Base-by-base conservation (phyloP, 2,797 vertebrate species). In the Adrianichthys oophorus region DNA sequence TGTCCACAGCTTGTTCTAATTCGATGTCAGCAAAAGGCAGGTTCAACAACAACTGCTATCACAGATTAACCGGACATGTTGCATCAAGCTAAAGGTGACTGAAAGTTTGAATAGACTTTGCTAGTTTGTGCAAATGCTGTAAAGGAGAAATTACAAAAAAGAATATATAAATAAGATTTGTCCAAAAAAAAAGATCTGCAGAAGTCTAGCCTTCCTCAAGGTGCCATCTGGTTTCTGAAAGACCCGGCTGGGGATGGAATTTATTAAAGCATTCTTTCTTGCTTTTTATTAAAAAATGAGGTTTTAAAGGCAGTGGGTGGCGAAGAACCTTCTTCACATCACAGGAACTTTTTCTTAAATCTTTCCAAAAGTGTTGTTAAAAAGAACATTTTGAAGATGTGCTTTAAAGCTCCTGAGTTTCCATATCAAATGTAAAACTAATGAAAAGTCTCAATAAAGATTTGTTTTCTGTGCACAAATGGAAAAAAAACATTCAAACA, bases 151-250 rank as follows among this genome's bases (percentile, higher is more conserved):
- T 32, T 21, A 3, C 2, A 32, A 12, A 32, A 32, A 32, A 10
- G 2, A 10, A 32, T 32, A 1, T 2, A 10, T 8, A 32, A 8
- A 2, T 32, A 8, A 32, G 29, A 32, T 32, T 32, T 32, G 2
- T 32, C 8, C 2, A 32, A 32, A 32, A 2, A 32, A 8, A 32
- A 12, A 26, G 26, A 26, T 41, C 14, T 5, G 3, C 41, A 15
- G 15, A 16, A 15, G 4, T 16, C 41, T 45, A 3, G 7, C 54
- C 68, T 69, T 59, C 51, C 56, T 56, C 2, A 37, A 3, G 10
- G 48, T 62, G 52, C 19, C 26, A 40, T 59, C 46, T 41, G 50
- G 61, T 54, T 62, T 61, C 21, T 55, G 48, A 42, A 54, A 15
- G 32, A 65, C 55, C 32, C 15, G 63, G 26, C 10, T 17, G 48